These are phyloP conservation scores for Congeria kusceri DNA, from an alignment of 2,888 invertebrate genomes.

Conservation along the genomic window DNA sequence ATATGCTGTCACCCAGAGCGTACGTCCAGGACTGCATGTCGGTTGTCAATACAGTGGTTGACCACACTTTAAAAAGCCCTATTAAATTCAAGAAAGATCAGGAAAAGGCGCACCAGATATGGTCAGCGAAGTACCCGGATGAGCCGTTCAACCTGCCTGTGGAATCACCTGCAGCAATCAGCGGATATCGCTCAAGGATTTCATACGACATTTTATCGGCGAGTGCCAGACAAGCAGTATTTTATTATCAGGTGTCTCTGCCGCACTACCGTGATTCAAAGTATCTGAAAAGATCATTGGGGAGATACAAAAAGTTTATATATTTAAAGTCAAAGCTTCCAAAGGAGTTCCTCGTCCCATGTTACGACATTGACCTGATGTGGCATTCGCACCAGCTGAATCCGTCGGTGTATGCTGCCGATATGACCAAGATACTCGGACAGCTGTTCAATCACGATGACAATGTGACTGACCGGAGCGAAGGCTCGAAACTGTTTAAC, in stretches of 20 bases:
- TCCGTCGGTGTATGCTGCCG: conserved; percentile 78
- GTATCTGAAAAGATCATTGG: conserved; percentile 84
- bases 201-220: conserved; percentile 85
- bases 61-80: conserved; percentile 82
- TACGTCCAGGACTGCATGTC: conserved; percentile 79
- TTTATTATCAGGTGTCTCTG: conserved; percentile 86
- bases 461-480: conserved; percentile 85
- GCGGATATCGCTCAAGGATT: neutral
- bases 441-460: conserved; percentile 86
- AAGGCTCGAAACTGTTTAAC: conserved; percentile 84
- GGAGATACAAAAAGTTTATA: conserved; percentile 85
- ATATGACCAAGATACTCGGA: conserved; percentile 77
- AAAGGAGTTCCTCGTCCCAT: conserved; percentile 86
- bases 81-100: conserved; percentile 67
- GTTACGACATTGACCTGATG: conserved; percentile 86
- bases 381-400: conserved; percentile 87
- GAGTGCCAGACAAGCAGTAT: conserved; percentile 85
- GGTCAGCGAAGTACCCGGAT: conserved; percentile 72
- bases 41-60: conserved; percentile 78
- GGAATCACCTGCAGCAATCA: neutral
- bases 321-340: conserved; percentile 85
- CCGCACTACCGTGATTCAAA: conserved; percentile 85
- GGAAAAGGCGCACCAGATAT: conserved; percentile 67
- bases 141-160: conserved; percentile 71
- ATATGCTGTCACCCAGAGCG: conserved; percentile 82